Evolutionary conservation across 2,797 vertebrate genomes (phyloP), one percentile per base, ranked within the genome.

Genomic region (Champsocephalus esox): DNA sequence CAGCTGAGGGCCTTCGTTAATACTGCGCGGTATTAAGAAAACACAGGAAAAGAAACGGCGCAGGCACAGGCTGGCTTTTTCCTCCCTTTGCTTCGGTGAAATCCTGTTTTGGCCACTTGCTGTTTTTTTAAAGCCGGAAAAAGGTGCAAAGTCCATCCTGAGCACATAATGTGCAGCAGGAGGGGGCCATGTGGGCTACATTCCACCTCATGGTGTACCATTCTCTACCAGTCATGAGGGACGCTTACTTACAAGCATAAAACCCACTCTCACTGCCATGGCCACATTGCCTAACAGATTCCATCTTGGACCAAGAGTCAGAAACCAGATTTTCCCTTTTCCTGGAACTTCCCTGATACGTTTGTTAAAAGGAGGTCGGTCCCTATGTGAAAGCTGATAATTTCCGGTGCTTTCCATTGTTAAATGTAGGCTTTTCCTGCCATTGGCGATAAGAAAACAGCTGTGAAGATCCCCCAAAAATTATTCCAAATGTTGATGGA

Each of bases 161-260:
- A 83, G 54, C 64, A 57, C 54, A 72, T 32, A 79, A 28, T 61
- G 62, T 58, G 72, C 13, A 63, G 71, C 28, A 3, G 50, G 66
- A 58, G 79, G 80, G 85, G 59, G 70, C 60, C 54, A 6, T 51
- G 76, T 73, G 82, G 82, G 71, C 65, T 61, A 70, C 89, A 93
- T 93, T 92, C 92, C 87, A 79, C 63, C 81, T 86, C 81, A 69
- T 12, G 50, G 60, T 68, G 91, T 93, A 91, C 92, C 93, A 85
- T 59, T 89, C 92, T 70, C 87, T 32, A 79, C 84, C 88, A 81
- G 91, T 90, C 92, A 90, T 87, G 87, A 83, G 86, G 82, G 83
- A 79, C 32, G 48, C 71, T 74, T 77, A 59, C 77, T 77, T 70
- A 12, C 43, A 77, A 57, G 62, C 28, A 63, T 72, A 65, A 84